A percentile compares a stretch with the other conserved stretches of the same genome.
Evolutionary conservation across 2,113 vertebrate genomes (phyloP).

Genomic region (Hyperopisus bebe): DNA sequence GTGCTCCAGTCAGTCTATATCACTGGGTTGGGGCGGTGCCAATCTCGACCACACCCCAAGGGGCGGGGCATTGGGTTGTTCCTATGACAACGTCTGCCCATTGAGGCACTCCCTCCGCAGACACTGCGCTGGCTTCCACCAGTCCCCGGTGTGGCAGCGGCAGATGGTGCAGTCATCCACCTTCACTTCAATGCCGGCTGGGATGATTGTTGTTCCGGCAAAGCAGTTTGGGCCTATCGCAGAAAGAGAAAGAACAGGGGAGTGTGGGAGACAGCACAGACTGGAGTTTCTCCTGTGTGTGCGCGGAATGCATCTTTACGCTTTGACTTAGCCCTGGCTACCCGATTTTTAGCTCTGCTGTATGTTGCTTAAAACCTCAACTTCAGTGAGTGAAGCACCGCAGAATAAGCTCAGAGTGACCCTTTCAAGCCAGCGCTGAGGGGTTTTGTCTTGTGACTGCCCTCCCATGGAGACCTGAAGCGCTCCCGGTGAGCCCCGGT

Average conservation of each 20-base stretch:
- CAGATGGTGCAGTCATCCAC: constrained; percentile 99
- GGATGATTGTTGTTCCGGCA: constrained; percentile 96
- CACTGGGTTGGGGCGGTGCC: constrained; percentile 42
- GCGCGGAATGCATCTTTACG: background rate
- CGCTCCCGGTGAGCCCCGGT: background rate
- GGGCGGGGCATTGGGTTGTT: constrained; percentile 33
- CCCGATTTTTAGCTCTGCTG: background rate
- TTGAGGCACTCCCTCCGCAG: constrained; percentile 95
- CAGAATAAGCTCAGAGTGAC: background rate
- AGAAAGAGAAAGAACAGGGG: constrained; percentile 8
- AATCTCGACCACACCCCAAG: constrained; percentile 26
- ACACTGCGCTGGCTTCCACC: constrained; percentile 98
- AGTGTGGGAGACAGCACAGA: background rate
- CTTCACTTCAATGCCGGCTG: constrained; percentile 96
- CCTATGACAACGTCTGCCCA: constrained; percentile 82
- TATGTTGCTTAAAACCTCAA: background rate
- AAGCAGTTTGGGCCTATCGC: constrained; percentile 96
- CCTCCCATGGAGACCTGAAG: background rate
- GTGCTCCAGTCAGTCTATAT: constrained; percentile 56
- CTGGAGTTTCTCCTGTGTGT: background rate
- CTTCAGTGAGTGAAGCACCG: background rate
- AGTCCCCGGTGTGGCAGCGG: constrained; percentile 97
- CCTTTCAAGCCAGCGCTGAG: background rate
- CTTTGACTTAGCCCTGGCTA: background rate
- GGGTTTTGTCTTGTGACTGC: background rate